Evolutionary conservation across 2,797 vertebrate species (phyloP).

Genomic region (Numenius phaeopus): DNA sequence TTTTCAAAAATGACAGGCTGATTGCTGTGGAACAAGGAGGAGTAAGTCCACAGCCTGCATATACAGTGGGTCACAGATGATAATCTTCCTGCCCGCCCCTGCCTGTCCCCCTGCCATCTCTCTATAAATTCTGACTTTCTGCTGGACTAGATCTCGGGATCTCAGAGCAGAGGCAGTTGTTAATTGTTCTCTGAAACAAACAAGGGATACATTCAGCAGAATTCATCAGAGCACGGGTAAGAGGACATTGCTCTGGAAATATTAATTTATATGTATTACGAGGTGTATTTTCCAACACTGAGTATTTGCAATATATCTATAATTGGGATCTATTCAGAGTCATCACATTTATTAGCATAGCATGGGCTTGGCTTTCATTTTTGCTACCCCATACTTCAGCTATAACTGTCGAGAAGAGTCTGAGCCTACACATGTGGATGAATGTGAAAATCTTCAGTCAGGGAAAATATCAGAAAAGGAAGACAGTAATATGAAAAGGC

Average conservation of each 20-base stretch:
- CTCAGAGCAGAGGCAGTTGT: neutral
- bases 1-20: neutral
- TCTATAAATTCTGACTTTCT: neutral
- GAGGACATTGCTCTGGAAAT: neutral
- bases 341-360: neutral
- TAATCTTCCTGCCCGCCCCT: neutral
- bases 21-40: neutral
- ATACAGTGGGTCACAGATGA: neutral
- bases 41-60: neutral
- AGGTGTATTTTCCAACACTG: neutral
- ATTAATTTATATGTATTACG: fast-evolving
- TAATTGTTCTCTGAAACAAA: neutral
- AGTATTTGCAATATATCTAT: neutral
- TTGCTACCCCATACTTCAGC: neutral
- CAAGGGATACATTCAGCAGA: neutral
- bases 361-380: neutral
- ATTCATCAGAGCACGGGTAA: neutral
- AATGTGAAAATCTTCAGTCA: neutral
- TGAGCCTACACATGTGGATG: neutral
- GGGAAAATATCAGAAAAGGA: neutral
- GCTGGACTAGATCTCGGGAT: neutral
- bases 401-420: neutral
- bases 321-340: neutral
- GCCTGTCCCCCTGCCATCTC: neutral
- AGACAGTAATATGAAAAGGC: neutral